Conservation (phyloP, 2,797 vertebrate genomes). For the Microtus obscurus region DNA sequence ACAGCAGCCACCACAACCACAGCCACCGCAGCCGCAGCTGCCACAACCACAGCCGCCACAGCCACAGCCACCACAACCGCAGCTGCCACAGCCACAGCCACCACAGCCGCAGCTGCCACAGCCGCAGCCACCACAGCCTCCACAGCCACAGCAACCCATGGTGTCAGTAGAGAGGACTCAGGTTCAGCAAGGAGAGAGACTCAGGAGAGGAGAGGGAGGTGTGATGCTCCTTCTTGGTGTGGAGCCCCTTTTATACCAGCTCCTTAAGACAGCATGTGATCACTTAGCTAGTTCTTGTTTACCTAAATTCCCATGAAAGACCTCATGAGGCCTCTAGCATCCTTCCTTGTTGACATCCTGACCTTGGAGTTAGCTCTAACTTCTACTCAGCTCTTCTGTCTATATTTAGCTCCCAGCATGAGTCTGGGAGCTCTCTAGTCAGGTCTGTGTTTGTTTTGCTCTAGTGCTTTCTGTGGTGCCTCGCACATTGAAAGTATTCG, state of each 20-base stretch:
- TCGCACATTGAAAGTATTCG: neutral
- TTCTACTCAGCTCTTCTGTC: neutral
- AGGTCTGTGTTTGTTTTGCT: neutral
- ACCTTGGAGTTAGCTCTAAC: neutral
- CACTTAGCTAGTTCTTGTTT: neutral
- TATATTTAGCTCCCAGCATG: neutral
- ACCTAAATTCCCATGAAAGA: neutral
- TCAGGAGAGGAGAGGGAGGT: neutral
- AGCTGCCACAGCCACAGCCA: neutral
- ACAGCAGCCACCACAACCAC: neutral
- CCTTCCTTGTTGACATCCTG: constrained; percentile 13
- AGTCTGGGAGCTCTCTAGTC: neutral
- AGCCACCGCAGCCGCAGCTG: rapidly evolving
- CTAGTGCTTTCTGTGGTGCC: no score
- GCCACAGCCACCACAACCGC: neutral
- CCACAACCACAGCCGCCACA: neutral
- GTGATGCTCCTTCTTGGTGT: neutral
- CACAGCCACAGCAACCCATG: constrained; percentile 64
- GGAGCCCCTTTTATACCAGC: neutral
- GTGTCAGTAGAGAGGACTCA: constrained; percentile 44
- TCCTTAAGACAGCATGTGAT: neutral
- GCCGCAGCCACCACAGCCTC: neutral
- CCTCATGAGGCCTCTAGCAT: neutral
- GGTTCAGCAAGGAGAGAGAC: neutral
- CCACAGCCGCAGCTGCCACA: neutral